phyloP scores from a whole-genome alignment of 1,140 invertebrate genomes.

The Drosophila malerkotliana region DNA sequence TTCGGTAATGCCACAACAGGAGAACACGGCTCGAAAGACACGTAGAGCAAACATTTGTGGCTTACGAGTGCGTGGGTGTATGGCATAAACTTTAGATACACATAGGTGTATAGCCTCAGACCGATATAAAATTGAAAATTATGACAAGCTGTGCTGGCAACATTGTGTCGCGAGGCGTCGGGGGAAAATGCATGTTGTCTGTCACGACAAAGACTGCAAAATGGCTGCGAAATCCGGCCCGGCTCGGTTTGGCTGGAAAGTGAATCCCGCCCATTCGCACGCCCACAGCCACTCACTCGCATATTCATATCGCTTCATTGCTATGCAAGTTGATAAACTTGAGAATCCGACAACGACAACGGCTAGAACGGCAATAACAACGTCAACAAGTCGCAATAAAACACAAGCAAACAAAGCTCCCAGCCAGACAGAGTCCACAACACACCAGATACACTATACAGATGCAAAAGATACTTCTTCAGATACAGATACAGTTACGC shows the following conservation, averaged over 20 bases:
- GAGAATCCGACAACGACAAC: constrained; percentile 54
- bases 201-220: constrained; percentile 14
- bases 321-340: constrained; percentile 69
- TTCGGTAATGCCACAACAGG: constrained; percentile 22
- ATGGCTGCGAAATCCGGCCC: constrained; percentile 23
- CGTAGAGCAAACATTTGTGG: constrained; percentile 72
- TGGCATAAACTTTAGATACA: constrained; percentile 3
- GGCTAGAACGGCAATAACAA: constrained; percentile 28
- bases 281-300: constrained; percentile 7
- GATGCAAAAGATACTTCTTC: constrained; percentile 19
- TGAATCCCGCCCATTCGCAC: background rate
- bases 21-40: constrained; percentile 50
- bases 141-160: constrained; percentile 33
- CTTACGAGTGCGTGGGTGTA: constrained; percentile 30
- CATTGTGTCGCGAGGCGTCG: constrained; percentile 12
- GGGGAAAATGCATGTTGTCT: constrained; percentile 24
- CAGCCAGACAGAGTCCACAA: constrained; percentile 12
- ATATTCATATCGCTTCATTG: constrained; percentile 63
- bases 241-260: background rate
- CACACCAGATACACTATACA: constrained; percentile 12
- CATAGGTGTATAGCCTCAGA: background rate
- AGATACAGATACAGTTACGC: background rate
- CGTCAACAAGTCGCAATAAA: constrained; percentile 71
- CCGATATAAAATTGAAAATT: constrained; percentile 47
- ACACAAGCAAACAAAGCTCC: constrained; percentile 49